Conservation (phyloP, 2,888 invertebrate genomes). For the Aporophyla nigra region DNA sequence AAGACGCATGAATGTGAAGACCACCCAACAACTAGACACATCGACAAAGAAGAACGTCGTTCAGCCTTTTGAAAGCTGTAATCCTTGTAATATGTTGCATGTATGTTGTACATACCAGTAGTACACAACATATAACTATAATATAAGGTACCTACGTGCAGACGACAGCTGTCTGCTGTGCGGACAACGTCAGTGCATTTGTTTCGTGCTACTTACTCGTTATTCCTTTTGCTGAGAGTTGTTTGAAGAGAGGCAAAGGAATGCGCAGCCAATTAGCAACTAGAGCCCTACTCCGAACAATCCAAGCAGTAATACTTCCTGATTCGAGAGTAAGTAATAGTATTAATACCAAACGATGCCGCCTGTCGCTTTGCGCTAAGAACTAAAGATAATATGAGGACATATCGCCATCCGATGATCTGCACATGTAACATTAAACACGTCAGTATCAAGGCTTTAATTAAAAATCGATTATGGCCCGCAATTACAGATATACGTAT, state of each 20-base stretch:
- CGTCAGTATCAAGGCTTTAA: conserved; percentile 15
- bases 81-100: background rate
- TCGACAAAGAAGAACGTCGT: background rate
- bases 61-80: background rate
- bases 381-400: background rate
- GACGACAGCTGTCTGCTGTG: background rate
- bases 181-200: background rate
- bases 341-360: background rate
- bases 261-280: background rate
- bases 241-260: background rate
- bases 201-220: background rate
- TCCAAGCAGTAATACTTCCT: background rate
- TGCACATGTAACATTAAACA: background rate
- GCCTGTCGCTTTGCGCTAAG: background rate
- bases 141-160: background rate
- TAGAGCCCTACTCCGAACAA: background rate
- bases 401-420: background rate
- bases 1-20: too few relatives aligned
- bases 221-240: conserved; percentile 14
- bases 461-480: conserved; percentile 22
- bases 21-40: too few relatives aligned
- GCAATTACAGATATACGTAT: background rate
- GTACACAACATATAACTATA: background rate
- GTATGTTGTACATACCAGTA: background rate
- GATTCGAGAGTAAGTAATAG: background rate